Conservation (phyloP, 2,797 vertebrate species). For the Telmatherina bonti region DNA sequence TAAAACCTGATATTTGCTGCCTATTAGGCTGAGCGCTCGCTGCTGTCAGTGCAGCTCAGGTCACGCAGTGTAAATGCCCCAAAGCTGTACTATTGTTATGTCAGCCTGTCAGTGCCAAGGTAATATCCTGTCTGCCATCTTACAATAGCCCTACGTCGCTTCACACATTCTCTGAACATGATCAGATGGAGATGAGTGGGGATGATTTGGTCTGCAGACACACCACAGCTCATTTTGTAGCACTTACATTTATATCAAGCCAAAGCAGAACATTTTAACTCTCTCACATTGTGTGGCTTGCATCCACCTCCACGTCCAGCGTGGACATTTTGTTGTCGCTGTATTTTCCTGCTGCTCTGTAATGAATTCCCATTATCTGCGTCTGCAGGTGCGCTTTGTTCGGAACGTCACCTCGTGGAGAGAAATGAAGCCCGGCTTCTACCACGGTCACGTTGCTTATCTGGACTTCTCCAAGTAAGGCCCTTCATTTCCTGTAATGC, state of each 20-base stretch:
- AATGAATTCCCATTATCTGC: slow-evolving; percentile 55
- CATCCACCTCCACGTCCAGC: not conserved
- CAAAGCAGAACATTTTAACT: slow-evolving; percentile 2
- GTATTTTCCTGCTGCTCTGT: slow-evolving; percentile 13
- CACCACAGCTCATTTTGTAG: slow-evolving; percentile 18
- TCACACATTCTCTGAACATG: slow-evolving; percentile 3
- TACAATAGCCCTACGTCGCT: slow-evolving; percentile 28
- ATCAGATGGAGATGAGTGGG: slow-evolving; percentile 26
- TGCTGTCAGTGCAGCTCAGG: slow-evolving; percentile 42
- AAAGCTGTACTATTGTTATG: slow-evolving; percentile 55
- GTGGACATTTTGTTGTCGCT: not conserved
- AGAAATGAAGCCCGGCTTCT: slow-evolving; percentile 97
- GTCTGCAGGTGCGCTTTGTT: slow-evolving; percentile 93
- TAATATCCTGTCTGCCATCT: slow-evolving; percentile 69
- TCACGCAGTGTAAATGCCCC: slow-evolving; percentile 51
- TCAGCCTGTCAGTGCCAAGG: slow-evolving; percentile 41
- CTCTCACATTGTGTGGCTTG: too few species aligned
- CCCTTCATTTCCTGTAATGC: slow-evolving; percentile 56
- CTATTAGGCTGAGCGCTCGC: slow-evolving; percentile 26
- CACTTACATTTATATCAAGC: slow-evolving; percentile 25
- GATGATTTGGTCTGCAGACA: slow-evolving; percentile 10
- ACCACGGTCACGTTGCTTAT: slow-evolving; percentile 95
- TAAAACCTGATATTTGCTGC: slow-evolving; percentile 14
- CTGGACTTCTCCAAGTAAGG: slow-evolving; percentile 96
- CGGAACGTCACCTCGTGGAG: slow-evolving; percentile 95